phyloP scores from a whole-genome alignment of 2,113 vertebrate species.

The Paracanthobrama guichenoti region DNA sequence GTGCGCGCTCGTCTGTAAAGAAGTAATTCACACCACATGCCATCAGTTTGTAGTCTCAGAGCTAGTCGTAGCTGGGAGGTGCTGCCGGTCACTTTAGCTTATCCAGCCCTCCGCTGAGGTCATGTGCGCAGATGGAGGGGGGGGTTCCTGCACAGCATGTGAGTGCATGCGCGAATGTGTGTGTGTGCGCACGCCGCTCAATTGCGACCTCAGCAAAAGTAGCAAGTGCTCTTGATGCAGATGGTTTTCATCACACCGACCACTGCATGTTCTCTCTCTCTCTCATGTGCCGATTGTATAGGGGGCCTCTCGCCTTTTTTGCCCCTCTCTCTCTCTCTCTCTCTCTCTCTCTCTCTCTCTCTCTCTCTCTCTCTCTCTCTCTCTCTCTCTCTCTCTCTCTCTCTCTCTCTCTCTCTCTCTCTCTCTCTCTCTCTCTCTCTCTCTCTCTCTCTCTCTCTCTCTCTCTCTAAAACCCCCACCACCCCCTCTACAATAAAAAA shows the following conservation, averaged over 20 bases:
- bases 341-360: background rate
- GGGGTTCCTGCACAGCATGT: constrained; percentile 40
- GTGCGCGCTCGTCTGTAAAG: constrained; percentile 63
- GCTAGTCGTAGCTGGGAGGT: constrained; percentile 38
- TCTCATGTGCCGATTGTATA: constrained; percentile 60
- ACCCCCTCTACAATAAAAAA: constrained; percentile 25
- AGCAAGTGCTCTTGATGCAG: constrained; percentile 75
- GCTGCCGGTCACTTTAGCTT: constrained; percentile 52
- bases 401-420: constrained; percentile 23
- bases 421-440: background rate
- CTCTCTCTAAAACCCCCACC: constrained; percentile 42
- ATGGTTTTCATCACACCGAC: constrained; percentile 76
- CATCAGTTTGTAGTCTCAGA: constrained; percentile 66
- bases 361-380: constrained; percentile 11
- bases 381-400: background rate
- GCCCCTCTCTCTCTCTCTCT: constrained; percentile 13
- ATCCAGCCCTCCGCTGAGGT: constrained; percentile 68
- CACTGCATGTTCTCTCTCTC: constrained; percentile 36
- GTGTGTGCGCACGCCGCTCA: constrained; percentile 58
- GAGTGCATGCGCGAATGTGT: constrained; percentile 44
- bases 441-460: background rate
- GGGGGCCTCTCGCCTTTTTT: constrained; percentile 37
- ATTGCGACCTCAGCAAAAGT: constrained; percentile 77
- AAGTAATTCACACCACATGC: constrained; percentile 81
- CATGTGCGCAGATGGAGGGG: constrained; percentile 62